Conservation (phyloP, 2,113 vertebrate species). For the Acrocephalus arundinaceus region DNA sequence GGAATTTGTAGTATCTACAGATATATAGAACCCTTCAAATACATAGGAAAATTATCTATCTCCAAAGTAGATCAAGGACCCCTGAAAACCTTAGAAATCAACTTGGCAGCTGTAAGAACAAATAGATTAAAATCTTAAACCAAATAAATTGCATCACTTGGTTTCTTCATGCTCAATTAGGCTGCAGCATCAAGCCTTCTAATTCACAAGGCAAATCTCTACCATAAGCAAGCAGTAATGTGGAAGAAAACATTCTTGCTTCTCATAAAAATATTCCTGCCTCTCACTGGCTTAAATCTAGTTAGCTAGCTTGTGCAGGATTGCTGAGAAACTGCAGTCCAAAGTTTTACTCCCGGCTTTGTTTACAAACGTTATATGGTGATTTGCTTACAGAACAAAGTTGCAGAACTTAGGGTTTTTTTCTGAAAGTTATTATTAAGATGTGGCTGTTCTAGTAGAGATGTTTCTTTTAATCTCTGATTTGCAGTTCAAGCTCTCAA, state of each 20-base stretch:
- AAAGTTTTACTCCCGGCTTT: neutral
- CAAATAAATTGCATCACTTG: neutral
- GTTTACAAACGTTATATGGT: neutral
- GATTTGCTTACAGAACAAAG: neutral
- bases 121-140: neutral
- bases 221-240: neutral
- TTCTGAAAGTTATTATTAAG: neutral
- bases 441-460: neutral
- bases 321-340: neutral
- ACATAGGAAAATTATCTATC: neutral
- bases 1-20: neutral
- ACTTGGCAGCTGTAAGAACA: neutral
- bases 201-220: neutral
- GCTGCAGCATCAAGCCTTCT: neutral
- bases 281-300: neutral
- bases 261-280: neutral
- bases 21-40: neutral
- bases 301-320: neutral
- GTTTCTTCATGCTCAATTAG: neutral
- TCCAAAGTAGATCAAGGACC: neutral
- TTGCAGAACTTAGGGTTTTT: neutral
- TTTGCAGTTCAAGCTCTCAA: neutral
- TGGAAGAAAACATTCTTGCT: neutral
- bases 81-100: neutral
- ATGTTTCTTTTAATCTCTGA: neutral